Conservation (phyloP, 2,888 invertebrate species). For the Erebia ligea region DNA sequence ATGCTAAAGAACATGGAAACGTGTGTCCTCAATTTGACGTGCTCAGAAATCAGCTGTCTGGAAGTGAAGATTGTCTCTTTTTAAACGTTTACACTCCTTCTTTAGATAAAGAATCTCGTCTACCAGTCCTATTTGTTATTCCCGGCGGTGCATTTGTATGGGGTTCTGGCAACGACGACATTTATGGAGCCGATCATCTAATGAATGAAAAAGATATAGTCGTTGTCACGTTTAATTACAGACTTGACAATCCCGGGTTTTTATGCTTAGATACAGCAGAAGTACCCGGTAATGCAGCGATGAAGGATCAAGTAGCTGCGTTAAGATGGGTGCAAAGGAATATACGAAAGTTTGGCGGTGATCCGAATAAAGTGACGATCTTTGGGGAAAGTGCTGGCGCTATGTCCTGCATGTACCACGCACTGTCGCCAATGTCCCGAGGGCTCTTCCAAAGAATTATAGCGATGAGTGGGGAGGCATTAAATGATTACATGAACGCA, state of each 20-base stretch:
- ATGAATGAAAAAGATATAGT: conserved; percentile 51
- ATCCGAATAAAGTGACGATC: conserved; percentile 61
- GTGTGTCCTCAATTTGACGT: conserved; percentile 14
- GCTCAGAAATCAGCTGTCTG: neutral
- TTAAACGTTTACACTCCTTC: conserved; percentile 51
- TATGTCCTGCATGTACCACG: conserved; percentile 50
- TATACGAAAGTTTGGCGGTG: conserved; percentile 60
- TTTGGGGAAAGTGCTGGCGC: conserved; percentile 59
- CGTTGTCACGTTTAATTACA: conserved; percentile 60
- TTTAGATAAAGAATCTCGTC: conserved; percentile 40
- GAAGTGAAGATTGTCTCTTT: conserved; percentile 20
- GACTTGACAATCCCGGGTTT: conserved; percentile 58
- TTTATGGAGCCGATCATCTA: conserved; percentile 58
- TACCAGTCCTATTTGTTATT: conserved; percentile 61
- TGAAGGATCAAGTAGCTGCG: conserved; percentile 63
- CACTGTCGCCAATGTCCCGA: conserved; percentile 61
- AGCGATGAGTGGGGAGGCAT: conserved; percentile 86
- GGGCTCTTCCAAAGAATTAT: conserved; percentile 74
- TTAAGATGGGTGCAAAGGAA: conserved; percentile 59
- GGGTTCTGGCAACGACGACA: conserved; percentile 55
- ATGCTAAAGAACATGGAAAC: conserved; percentile 10
- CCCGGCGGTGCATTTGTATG: conserved; percentile 57
- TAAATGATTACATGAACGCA: conserved; percentile 54
- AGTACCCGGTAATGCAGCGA: conserved; percentile 60
- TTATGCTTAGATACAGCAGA: conserved; percentile 55